Conservation (phyloP, 1,140 invertebrate genomes). For the Macrosteles quadrilineatus region DNA sequence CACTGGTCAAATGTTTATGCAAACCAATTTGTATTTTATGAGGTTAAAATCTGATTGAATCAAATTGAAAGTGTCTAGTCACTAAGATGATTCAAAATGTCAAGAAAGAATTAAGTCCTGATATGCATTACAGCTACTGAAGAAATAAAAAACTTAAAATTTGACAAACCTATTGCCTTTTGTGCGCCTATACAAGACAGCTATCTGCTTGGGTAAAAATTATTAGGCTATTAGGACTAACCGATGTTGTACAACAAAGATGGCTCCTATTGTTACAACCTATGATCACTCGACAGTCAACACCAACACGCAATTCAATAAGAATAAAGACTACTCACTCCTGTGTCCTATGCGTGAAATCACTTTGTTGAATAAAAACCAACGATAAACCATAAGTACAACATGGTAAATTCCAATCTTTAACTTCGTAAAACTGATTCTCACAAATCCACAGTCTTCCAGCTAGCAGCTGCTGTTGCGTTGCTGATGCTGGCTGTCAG, state of each 20-base stretch:
- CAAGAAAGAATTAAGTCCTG: too few species aligned
- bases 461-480: too few species aligned
- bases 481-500: too few species aligned
- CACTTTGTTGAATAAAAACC: background rate
- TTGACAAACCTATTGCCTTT: background rate
- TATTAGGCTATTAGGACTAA: background rate
- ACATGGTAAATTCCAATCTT: slow-evolving; percentile 5
- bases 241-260: slow-evolving; percentile 21
- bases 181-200: slow-evolving; percentile 3
- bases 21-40: too few species aligned
- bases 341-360: too few species aligned
- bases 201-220: background rate
- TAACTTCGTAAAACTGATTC: background rate
- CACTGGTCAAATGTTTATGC: background rate
- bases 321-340: background rate
- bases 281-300: background rate
- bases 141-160: too few species aligned
- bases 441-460: too few species aligned
- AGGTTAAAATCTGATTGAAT: too few species aligned
- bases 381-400: slow-evolving; percentile 1
- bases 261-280: background rate
- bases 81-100: too few species aligned
- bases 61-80: too few species aligned
- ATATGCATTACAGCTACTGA: too few species aligned
- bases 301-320: background rate